Evolutionary conservation across 2,797 vertebrate genomes (phyloP), one percentile per base, ranked within the genome.

Genomic region (Triplophysa yarkandensis): DNA sequence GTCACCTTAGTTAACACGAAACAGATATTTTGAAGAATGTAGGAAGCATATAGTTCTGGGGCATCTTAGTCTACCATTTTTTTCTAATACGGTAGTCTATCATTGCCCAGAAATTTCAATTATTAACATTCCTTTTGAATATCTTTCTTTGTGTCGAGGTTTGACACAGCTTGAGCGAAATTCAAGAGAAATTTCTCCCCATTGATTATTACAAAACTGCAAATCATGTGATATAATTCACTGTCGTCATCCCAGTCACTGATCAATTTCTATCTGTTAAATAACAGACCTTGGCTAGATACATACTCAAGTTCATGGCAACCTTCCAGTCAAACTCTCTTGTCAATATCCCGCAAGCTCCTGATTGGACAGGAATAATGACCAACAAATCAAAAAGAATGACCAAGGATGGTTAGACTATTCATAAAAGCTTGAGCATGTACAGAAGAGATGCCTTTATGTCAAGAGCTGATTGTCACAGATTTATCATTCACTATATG

Each of bases 281-380:
- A 14, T 27, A 41, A 71, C 10, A 27, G 30, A 61, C 16, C 25
- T 61, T 3, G 3, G 41, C 34, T 41, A 60, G 11, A 70, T 8
- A 34, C 21, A 36, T 17, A 52, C 25, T 13, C 7, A n/a, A 0
- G 11, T 32, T 46, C 36, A 48, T 23, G 23, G 27, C 19, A 28
- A 32, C 4, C 36, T 32, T 63, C 19, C 46, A 14, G 13, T 43
- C 32, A 44, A 21, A 46, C 9, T 43, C 10, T n/a, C 32, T 21
- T 61, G 52, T 61, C 52, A 57, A 54, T 71, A 32, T 61, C 9
- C 17, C 28, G 23, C 60, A 19, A 48, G 32, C 23, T 43, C 23
- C 52, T 52, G 68, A 78, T 73, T 78, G 57, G 58, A 58, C 44
- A 30, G 30, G 21, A 27, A n/a, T 72, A 68, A 76, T 76, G 55